Evolutionary conservation across 2,888 invertebrate genomes (phyloP), one percentile per base, ranked within the genome.

Genomic region (Agrotis clavis): DNA sequence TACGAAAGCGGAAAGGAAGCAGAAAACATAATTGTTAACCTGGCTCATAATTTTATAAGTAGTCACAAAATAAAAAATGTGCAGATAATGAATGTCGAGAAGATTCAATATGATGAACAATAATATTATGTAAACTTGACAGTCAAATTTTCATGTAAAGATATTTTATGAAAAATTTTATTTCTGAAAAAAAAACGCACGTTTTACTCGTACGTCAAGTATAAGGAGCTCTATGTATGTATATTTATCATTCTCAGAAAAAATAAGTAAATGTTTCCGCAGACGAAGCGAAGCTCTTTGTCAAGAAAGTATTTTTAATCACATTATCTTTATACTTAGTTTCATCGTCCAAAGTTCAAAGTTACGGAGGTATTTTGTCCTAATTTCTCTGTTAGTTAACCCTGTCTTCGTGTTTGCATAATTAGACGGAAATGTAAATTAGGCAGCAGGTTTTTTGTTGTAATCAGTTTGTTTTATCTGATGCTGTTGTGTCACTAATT

Each of bases 361-460:
- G 47, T 70, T 59, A 2, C 21, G 16, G 7, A 70, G 70, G 53
- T 54, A 25, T 71, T 48, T 71, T 35, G 16, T 1, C 9, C 4
- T 0, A 60, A 60, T 16, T 71, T 69, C n/a, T 60, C 57, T 67
- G 21, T 53, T 54, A 14, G 50, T 56, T 68, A 72, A 72, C 65
- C 61, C 63, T 63, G 64, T 72, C 72, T 68, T 70, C 48, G 54
- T 60, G 71, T 66, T 77, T 67, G 63, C 61, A 64, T 75, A 81
- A 79, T 82, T 81, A 74, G 62, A 65, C 16, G 51, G 54, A 68
- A 79, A 71, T 71, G 65, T 73, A 71, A 70, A 78, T 75, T 80
- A 65, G 57, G 41, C 30, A 11, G 25, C 41, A 18, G 41, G 64
- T 60, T 73, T 79, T 79, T 65, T 57, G 51, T 68, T 48, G 18